phyloP scores from a whole-genome alignment of 2,888 invertebrate species.

The Pachymerium ferrugineum region DNA sequence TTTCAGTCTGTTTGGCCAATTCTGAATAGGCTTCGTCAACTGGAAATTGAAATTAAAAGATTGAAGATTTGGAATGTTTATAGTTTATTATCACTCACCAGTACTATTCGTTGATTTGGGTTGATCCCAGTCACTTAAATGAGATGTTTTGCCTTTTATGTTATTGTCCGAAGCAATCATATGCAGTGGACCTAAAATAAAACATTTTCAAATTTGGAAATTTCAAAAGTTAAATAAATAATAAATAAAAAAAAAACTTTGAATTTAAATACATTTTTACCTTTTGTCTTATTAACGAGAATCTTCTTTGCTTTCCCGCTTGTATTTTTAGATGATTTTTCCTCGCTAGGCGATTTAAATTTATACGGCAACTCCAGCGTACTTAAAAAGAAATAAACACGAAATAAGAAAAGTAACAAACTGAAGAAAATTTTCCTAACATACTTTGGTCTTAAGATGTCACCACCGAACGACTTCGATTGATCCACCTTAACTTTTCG shows the following conservation, averaged over 20 bases:
- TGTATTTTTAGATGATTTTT: neutral
- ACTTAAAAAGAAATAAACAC: constrained; percentile 31
- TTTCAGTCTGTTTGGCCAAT: constrained; percentile 36
- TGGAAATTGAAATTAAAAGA: neutral
- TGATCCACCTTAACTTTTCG: constrained; percentile 27
- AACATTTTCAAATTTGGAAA: no score
- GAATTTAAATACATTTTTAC: neutral
- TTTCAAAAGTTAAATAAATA: no score
- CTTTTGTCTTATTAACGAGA: neutral
- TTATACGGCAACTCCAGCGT: constrained; percentile 47
- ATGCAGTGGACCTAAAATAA: constrained; percentile 1
- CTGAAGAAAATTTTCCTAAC: neutral
- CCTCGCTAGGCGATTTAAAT: constrained; percentile 37
- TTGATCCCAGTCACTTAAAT: constrained; percentile 34
- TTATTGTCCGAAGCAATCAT: constrained; percentile 28
- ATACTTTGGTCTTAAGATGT: constrained; percentile 28
- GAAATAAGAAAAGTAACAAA: neutral
- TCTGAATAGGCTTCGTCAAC: constrained; percentile 35
- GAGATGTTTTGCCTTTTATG: constrained; percentile 34
- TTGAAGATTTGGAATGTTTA: neutral
- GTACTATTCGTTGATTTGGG: constrained; percentile 31
- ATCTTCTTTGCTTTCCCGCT: neutral
- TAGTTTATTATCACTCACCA: neutral
- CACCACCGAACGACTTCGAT: constrained; percentile 9
- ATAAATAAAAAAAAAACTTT: neutral